Percentiles rank a stretch among this genome's conserved stretches.
These are phyloP conservation scores for Lasioglossum leucozonium DNA, from an alignment of 2,888 invertebrate species.

Conservation along the genomic window DNA sequence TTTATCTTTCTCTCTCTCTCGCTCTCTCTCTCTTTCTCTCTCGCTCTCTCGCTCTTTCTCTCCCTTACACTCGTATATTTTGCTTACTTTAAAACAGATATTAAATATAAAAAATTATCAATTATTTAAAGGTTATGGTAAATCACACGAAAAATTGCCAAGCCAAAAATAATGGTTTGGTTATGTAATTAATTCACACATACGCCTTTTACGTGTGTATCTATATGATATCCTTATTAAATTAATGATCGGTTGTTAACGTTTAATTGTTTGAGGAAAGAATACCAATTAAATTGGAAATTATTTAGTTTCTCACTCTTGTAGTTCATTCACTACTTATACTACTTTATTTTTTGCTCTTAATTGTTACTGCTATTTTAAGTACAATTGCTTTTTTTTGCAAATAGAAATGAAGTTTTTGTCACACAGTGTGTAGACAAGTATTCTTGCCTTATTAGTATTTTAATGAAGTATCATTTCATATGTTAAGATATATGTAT, in stretches of 20 bases:
- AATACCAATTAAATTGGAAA: constrained; percentile 16
- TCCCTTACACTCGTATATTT: constrained; percentile 26
- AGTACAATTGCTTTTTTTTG: background rate
- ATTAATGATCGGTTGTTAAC: constrained; percentile 21
- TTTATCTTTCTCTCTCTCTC: constrained; percentile 32
- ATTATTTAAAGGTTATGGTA: constrained; percentile 5
- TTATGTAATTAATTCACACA: constrained; percentile 47
- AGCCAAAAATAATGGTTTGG: constrained; percentile 7
- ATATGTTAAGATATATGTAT: background rate
- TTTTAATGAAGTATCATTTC: background rate
- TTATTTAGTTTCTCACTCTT: constrained; percentile 39
- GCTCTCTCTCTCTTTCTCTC: constrained; percentile 42
- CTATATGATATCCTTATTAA: constrained; percentile 10
- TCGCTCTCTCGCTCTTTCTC: constrained; percentile 34
- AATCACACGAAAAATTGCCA: constrained; percentile 15
- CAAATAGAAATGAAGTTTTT: background rate
- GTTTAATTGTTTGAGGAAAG: constrained; percentile 4
- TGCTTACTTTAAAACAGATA: constrained; percentile 24
- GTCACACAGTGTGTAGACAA: background rate
- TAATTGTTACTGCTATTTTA: background rate
- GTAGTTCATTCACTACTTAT: constrained; percentile 11
- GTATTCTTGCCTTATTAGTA: background rate
- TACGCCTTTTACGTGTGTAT: background rate
- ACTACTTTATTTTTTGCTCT: background rate
- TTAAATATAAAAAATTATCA: constrained; percentile 3